Percentiles rank a stretch among this genome's conserved stretches.
phyloP scores from a whole-genome alignment of 1,140 invertebrate species.

The Macrobrachium nipponense region DNA sequence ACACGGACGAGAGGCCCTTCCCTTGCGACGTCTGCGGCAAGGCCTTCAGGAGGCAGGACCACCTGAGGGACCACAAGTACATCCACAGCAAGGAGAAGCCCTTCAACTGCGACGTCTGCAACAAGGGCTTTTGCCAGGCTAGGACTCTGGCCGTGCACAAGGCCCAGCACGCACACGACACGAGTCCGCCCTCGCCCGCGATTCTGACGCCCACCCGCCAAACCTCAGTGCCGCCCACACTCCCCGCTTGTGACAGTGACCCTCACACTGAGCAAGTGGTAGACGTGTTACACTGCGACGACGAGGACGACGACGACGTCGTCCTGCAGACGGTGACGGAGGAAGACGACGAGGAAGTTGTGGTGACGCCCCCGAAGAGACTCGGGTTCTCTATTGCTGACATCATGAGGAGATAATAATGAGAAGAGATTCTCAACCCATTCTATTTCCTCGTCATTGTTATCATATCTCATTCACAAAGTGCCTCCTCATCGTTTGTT shows the following conservation, averaged over 20 bases:
- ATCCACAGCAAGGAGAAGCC: conserved; percentile 98
- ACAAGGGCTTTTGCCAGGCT: conserved; percentile 97
- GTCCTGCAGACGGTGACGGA: conserved; percentile 48
- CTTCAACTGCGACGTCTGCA: conserved; percentile 94
- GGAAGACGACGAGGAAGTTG: conserved; percentile 49
- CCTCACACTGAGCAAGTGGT: conserved; percentile 35
- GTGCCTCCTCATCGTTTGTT: too few species aligned
- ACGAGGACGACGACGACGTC: conserved; percentile 49
- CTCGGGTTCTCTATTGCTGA: conserved; percentile 56
- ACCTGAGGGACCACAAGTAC: conserved; percentile 65
- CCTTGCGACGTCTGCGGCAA: conserved; percentile 98
- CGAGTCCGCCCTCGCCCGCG: conserved; percentile 70
- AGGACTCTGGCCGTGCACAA: conserved; percentile 91
- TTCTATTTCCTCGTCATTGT: not conserved
- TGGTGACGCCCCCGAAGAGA: conserved; percentile 34
- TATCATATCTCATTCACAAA: too few species aligned
- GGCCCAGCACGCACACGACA: conserved; percentile 68
- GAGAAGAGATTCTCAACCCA: not conserved
- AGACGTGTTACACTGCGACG: conserved; percentile 52
- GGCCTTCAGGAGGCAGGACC: conserved; percentile 85
- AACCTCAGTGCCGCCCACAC: conserved; percentile 16
- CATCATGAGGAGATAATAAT: conserved; percentile 59
- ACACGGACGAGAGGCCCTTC: conserved; percentile 98
- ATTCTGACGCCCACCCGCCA: not conserved
- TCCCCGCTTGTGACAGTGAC: not conserved